Evolutionary conservation across 2,113 vertebrate species (phyloP).

Genomic region (Microcebus ravelobensis): DNA sequence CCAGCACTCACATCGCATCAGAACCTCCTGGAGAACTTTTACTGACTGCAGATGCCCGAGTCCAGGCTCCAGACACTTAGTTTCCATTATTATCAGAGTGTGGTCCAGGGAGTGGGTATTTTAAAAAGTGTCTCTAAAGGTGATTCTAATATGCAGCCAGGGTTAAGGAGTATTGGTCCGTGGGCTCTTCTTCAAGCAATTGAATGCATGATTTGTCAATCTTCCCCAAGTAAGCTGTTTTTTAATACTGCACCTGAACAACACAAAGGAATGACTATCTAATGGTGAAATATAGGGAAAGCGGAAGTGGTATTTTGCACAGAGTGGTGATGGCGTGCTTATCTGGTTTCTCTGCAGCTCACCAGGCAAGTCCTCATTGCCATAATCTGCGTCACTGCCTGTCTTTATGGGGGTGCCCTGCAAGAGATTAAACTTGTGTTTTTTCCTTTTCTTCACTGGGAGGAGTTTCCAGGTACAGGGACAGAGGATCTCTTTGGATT

Average conservation of each 20-base stretch:
- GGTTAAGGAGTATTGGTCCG: background rate
- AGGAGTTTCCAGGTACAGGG: background rate
- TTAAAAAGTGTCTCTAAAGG: background rate
- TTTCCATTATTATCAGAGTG: background rate
- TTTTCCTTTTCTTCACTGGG: background rate
- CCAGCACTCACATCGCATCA: accelerated
- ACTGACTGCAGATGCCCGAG: background rate
- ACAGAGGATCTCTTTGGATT: background rate
- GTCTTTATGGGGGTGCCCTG: background rate
- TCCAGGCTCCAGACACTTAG: background rate
- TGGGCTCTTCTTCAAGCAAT: background rate
- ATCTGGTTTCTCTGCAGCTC: background rate
- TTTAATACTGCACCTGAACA: background rate
- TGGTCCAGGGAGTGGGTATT: background rate
- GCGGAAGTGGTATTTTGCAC: background rate
- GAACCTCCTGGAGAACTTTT: background rate
- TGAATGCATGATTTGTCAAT: background rate
- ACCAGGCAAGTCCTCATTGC: background rate
- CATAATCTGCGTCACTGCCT: background rate
- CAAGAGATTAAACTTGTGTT: background rate
- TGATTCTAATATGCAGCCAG: background rate
- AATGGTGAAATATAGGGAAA: background rate
- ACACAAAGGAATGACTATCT: background rate
- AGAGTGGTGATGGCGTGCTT: background rate
- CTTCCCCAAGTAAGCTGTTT: background rate